Percentiles rank a stretch among this genome's conserved stretches.
These are phyloP conservation scores for Cervus canadensis DNA, from an alignment of 2,113 vertebrate species.

Conservation along the genomic window DNA sequence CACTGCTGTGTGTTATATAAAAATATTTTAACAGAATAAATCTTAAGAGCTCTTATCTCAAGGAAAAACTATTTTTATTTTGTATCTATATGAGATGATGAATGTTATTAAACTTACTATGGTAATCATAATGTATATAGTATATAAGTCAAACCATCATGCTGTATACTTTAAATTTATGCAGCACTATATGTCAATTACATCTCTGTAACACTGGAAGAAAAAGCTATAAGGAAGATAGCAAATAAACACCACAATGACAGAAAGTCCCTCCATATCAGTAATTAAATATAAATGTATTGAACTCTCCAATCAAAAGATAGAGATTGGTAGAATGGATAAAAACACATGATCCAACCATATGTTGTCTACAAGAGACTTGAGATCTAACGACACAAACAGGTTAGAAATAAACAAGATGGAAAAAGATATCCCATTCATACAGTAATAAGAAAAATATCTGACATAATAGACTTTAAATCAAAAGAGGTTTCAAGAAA, in stretches of 20 bases:
- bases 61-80: not conserved
- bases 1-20: not conserved
- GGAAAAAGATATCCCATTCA: not conserved
- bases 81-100: not conserved
- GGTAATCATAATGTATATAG: not conserved
- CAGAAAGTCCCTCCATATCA: not conserved
- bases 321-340: not conserved
- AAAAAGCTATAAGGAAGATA: not conserved
- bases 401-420: not conserved
- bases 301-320: not conserved
- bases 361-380: not conserved
- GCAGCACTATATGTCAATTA: not conserved
- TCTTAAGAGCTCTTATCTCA: not conserved
- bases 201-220: not conserved
- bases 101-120: not conserved
- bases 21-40: not conserved
- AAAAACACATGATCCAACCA: not conserved
- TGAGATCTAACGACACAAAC: not conserved
- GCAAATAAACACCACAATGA: not conserved
- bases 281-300: not conserved
- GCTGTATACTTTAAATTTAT: not conserved
- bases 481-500: not conserved
- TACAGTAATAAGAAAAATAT: not conserved
- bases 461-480: not conserved
- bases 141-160: not conserved